A percentile compares a stretch with the other conserved stretches of the same genome.
Evolutionary conservation across 1,140 invertebrate species (phyloP).

Genomic region (Elysia chlorotica): DNA sequence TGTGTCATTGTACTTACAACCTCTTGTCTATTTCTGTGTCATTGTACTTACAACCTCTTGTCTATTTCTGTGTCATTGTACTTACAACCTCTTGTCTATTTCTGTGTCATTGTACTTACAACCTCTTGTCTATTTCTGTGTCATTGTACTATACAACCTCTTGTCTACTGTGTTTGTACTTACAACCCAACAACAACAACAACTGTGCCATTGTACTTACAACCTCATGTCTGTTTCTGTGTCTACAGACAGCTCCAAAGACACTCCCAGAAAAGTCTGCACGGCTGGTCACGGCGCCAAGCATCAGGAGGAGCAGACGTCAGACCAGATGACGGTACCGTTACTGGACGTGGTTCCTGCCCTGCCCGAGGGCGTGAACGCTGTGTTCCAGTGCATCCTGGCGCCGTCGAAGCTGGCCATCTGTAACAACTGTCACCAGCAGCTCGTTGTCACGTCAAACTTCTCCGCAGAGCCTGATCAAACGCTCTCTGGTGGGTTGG

Average conservation of each 20-base stretch:
- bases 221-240: neutral
- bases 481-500: slow-evolving; percentile 1
- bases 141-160: too few relatives aligned
- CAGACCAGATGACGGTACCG: neutral
- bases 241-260: neutral
- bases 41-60: too few relatives aligned
- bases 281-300: neutral
- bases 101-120: too few relatives aligned
- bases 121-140: too few relatives aligned
- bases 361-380: slow-evolving; percentile 28
- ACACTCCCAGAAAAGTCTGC: neutral
- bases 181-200: neutral
- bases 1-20: too few relatives aligned
- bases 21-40: too few relatives aligned
- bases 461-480: neutral
- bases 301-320: neutral
- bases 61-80: too few relatives aligned
- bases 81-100: too few relatives aligned
- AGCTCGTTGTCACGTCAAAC: slow-evolving; percentile 10
- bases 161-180: too few relatives aligned
- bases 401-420: slow-evolving; percentile 25
- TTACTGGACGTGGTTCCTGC: slow-evolving; percentile 5
- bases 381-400: slow-evolving; percentile 25
- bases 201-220: neutral
- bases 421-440: slow-evolving; percentile 25